Percentiles rank a stretch among this genome's conserved stretches.
phyloP scores from a whole-genome alignment of 2,113 vertebrate genomes.

The Promerops cafer region DNA sequence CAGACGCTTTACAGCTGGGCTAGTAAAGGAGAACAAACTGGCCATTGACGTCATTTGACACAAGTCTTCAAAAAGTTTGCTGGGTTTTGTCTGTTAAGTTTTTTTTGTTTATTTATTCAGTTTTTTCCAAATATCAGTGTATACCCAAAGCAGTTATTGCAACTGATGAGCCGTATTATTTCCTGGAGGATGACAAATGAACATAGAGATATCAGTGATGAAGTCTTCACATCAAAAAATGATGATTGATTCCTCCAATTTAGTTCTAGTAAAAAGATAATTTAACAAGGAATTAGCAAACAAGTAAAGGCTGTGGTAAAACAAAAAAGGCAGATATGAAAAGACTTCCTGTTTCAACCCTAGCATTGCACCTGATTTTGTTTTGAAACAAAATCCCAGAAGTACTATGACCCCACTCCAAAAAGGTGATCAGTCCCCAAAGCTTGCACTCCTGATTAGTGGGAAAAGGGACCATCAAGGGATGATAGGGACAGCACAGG shows the following conservation, averaged over 20 bases:
- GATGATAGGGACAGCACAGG: neutral
- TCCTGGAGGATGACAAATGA: slow-evolving; percentile 3
- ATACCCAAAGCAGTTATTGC: neutral
- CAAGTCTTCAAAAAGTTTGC: slow-evolving; percentile 62
- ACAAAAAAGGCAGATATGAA: neutral
- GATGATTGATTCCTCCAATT: neutral
- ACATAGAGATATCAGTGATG: neutral
- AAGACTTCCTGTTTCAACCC: neutral
- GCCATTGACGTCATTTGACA: slow-evolving; percentile 91
- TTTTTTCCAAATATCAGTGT: slow-evolving; percentile 17
- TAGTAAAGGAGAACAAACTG: slow-evolving; percentile 99
- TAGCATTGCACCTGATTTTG: neutral
- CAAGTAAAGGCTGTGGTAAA: neutral
- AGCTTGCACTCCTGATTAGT: neutral
- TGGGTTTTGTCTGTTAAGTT: neutral
- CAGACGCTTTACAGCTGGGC: slow-evolving; percentile 95
- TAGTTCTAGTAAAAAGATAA: neutral
- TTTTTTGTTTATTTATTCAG: neutral
- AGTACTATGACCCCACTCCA: neutral
- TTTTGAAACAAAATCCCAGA: neutral
- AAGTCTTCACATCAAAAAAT: slow-evolving; percentile 6
- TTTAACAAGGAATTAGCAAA: neutral
- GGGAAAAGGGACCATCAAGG: neutral
- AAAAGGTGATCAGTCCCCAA: neutral
- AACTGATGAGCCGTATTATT: neutral